phyloP scores from a whole-genome alignment of 1,140 invertebrate genomes.

The Coelopa frigida region DNA sequence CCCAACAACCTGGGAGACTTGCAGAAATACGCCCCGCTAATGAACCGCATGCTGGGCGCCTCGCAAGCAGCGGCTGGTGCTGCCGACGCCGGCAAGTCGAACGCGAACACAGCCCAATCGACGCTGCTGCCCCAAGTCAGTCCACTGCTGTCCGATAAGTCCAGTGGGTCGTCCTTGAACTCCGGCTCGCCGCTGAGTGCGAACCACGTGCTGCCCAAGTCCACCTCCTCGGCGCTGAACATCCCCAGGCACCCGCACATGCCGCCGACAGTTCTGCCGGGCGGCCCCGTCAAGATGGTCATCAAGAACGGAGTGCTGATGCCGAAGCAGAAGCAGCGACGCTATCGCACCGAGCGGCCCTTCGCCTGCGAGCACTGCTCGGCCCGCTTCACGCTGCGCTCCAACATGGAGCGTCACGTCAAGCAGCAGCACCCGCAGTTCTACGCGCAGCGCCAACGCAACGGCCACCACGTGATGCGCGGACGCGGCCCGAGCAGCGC shows the following conservation, averaged over 20 bases:
- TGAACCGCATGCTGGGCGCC: constrained; percentile 10
- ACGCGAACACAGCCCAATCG: not conserved
- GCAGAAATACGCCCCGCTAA: constrained; percentile 54
- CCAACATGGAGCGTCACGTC: constrained; percentile 89
- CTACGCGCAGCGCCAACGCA: constrained; percentile 67
- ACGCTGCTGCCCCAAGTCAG: constrained; percentile 10
- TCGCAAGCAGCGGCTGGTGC: not conserved
- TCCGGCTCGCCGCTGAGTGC: too few relatives aligned
- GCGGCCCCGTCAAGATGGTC: constrained; percentile 75
- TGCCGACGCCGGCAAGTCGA: constrained; percentile 9
- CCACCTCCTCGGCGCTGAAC: not conserved
- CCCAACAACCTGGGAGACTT: constrained; percentile 53
- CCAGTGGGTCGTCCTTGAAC: constrained; percentile 2
- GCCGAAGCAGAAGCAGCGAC: constrained; percentile 82
- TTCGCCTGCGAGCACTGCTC: constrained; percentile 84
- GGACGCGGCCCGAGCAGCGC: constrained; percentile 31
- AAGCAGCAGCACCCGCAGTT: constrained; percentile 88
- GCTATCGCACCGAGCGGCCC: constrained; percentile 84
- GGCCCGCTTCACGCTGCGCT: constrained; percentile 79
- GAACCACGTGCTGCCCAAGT: constrained; percentile 1
- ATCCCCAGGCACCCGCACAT: constrained; percentile 12
- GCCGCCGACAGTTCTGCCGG: constrained; percentile 15
- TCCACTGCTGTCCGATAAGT: constrained; percentile 13
- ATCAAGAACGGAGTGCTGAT: constrained; percentile 82
- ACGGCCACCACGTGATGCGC: constrained; percentile 43